Base-by-base conservation (phyloP, 2,797 vertebrate genomes). In the Protosalanx chinensis region DNA sequence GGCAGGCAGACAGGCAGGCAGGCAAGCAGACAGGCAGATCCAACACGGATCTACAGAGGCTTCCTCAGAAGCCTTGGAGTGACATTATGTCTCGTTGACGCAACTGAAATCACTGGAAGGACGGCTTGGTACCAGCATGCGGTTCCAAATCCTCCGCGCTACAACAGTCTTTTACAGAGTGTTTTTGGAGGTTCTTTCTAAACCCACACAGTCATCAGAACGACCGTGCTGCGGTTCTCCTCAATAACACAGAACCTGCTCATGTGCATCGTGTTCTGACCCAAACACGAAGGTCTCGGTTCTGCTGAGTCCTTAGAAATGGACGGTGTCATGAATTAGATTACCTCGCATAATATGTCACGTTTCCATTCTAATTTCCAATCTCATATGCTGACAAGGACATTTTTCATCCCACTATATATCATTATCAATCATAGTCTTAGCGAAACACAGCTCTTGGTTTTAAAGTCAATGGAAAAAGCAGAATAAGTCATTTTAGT, bases 171-270 rank as follows among this genome's bases (percentile, higher is more conserved):
- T 46, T 46, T 35, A 35, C 1, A 46, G 41, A 46, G 41, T 10
- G 8, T 3, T 10, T 46, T 46, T 46, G 41, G 37, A 2, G 41
- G 37, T 49, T 70, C 59, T 37, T 70, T 70, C 58, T 46, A 46
- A 62, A 62, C 37, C 27, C 68, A 51, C 32, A 16, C 58, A 46
- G 61, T 72, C 61, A 65, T 65, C 53, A 35, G 41, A 18, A 37
- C 63, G 5, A 33, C n/a, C 20, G 32, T 23, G 53, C 62, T 35
- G 35, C 30, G 13, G 51, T 16, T 30, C 41, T 46, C 41, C 41
- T 46, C 10, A 13, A 20, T 59, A 27, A 20, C 37, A 65, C 37
- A 65, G 15, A 65, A 65, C 4, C 20, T 23, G 37, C 16, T 65
- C 8, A 49, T 65, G n/a, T 65, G 37, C 64, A 49, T 23, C 46